These are phyloP conservation scores for Saguinus midas DNA, from an alignment of 2,113 vertebrate species.

Conservation along the genomic window DNA sequence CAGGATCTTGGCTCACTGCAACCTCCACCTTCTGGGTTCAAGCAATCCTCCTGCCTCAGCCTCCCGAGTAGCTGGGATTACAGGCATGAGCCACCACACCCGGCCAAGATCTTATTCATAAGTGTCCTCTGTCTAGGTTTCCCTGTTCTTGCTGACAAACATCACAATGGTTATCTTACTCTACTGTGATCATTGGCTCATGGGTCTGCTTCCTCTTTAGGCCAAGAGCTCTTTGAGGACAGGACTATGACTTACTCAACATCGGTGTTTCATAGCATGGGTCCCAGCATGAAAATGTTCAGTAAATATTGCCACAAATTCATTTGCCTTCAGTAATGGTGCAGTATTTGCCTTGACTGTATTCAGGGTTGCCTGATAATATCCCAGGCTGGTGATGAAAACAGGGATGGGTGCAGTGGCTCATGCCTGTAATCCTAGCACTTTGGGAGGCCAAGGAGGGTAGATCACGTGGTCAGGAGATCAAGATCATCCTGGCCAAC, in stretches of 20 bases:
- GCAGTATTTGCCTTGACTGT: not conserved
- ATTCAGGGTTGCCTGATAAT: not conserved
- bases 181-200: rapidly evolving
- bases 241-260: not conserved
- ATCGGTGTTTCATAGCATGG: not conserved
- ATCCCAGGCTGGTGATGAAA: not conserved
- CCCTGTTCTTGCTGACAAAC: not conserved
- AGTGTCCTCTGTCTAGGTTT: not conserved
- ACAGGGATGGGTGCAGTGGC: not conserved
- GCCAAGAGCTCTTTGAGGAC: not conserved
- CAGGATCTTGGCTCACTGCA: too few relatives aligned
- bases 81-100: too few relatives aligned
- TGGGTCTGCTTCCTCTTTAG: not conserved
- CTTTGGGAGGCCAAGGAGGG: too few relatives aligned
- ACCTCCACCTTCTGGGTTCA: too few relatives aligned
- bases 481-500: too few relatives aligned
- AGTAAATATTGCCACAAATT: not conserved
- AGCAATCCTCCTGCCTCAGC: too few relatives aligned
- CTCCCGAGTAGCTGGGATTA: too few relatives aligned
- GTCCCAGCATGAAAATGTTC: not conserved
- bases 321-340: not conserved
- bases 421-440: too few relatives aligned
- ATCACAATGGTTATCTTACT: not conserved
- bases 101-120: not conserved
- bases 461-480: too few relatives aligned